phyloP scores from a whole-genome alignment of 2,888 invertebrate species.

The Antitype chi region DNA sequence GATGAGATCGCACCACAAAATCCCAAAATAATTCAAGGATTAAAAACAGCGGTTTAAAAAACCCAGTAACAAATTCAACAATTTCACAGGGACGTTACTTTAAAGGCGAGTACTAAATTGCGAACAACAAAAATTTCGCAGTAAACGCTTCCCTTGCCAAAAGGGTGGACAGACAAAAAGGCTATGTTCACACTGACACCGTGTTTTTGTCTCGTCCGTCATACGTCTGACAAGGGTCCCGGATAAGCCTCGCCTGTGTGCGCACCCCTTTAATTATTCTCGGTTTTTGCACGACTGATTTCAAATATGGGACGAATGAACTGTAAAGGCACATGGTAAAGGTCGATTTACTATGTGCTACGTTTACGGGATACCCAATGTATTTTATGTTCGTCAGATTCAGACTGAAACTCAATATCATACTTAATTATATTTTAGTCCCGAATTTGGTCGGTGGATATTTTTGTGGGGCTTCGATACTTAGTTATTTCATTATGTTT shows the following conservation, averaged over 20 bases:
- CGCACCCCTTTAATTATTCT: conserved; percentile 78
- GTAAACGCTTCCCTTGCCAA: conserved; percentile 71
- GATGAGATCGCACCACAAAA: neutral
- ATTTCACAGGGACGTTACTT: conserved; percentile 53
- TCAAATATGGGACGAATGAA: conserved; percentile 73
- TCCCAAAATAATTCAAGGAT: conserved; percentile 21
- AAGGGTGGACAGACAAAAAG: conserved; percentile 76
- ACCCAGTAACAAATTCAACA: conserved; percentile 58
- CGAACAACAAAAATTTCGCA: conserved; percentile 73
- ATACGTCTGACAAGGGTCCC: conserved; percentile 77
- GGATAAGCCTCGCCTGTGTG: conserved; percentile 72
- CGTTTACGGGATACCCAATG: conserved; percentile 18
- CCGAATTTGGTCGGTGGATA: neutral
- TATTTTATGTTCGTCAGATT: conserved; percentile 16
- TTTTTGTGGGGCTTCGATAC: conserved; percentile 18
- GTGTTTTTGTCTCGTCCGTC: conserved; percentile 80
- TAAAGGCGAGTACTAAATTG: conserved; percentile 72
- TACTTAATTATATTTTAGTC: conserved; percentile 19
- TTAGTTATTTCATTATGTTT: neutral
- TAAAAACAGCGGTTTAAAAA: conserved; percentile 27
- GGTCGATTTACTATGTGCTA: conserved; percentile 53
- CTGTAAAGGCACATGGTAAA: conserved; percentile 67
- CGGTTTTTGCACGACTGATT: conserved; percentile 75
- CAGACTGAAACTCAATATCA: conserved; percentile 14
- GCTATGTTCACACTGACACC: conserved; percentile 72